phyloP scores from a whole-genome alignment of 2,113 vertebrate species.

The Tautogolabrus adspersus region DNA sequence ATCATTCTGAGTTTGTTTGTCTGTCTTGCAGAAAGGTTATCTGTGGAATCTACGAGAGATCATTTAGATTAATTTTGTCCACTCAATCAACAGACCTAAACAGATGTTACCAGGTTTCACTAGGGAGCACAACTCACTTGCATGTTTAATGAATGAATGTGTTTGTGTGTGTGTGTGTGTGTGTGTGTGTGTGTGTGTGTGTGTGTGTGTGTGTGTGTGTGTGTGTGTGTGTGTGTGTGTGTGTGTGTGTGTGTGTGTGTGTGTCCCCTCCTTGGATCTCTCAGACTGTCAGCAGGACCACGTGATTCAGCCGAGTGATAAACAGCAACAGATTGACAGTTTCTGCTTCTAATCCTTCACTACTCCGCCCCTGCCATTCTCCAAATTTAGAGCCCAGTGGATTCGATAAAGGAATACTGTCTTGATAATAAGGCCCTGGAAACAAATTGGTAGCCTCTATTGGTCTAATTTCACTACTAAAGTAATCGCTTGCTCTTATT shows the following conservation, averaged over 20 bases:
- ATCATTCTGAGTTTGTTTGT: conserved; percentile 41
- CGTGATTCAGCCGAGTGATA: conserved; percentile 29
- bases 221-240: not conserved
- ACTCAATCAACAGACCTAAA: conserved; percentile 58
- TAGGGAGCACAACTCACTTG: conserved; percentile 11
- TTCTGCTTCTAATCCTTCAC: conserved; percentile 27
- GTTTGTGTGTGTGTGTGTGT: not conserved
- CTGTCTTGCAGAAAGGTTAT: conserved; percentile 52
- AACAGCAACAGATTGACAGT: conserved; percentile 49
- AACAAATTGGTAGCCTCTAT: not conserved
- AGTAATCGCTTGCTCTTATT: too few species aligned
- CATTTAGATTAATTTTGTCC: conserved; percentile 55
- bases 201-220: not conserved
- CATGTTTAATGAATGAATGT: conserved; percentile 46
- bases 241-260: not conserved
- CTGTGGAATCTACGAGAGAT: conserved; percentile 37
- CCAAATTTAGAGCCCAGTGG: conserved; percentile 18
- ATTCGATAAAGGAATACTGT: conserved; percentile 17
- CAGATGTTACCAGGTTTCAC: conserved; percentile 69
- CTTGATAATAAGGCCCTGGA: not conserved
- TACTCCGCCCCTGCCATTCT: not conserved
- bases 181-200: too few species aligned
- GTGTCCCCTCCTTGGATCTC: not conserved
- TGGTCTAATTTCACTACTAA: too few species aligned
- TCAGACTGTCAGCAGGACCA: conserved; percentile 12